A percentile compares a stretch with the other conserved stretches of the same genome.
These are phyloP conservation scores for Sebastes cheni DNA, from an alignment of 2,797 vertebrate genomes.

Conservation along the genomic window DNA sequence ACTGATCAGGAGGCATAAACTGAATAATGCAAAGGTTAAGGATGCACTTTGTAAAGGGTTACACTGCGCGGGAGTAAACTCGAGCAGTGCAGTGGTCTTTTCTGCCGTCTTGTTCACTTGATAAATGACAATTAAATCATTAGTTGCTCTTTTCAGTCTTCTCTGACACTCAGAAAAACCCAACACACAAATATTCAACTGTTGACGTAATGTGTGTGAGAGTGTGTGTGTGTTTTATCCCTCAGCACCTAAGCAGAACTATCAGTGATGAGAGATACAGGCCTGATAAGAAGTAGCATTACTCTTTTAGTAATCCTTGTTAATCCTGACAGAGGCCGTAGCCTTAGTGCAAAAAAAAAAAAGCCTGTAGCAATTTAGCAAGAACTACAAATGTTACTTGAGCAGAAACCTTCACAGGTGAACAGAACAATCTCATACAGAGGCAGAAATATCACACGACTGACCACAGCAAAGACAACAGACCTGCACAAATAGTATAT, in stretches of 20 bases:
- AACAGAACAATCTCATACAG: not conserved
- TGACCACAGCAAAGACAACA: not conserved
- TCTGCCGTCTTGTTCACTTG: not conserved
- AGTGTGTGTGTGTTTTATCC: conserved; percentile 11
- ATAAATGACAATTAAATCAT: not conserved
- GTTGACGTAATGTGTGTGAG: conserved; percentile 18
- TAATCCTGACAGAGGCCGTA: conserved; percentile 75
- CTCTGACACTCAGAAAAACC: not conserved
- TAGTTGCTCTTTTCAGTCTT: not conserved
- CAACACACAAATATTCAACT: not conserved
- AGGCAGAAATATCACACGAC: not conserved
- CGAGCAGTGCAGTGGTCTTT: not conserved
- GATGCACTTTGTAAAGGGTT: not conserved
- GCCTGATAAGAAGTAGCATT: conserved; percentile 76
- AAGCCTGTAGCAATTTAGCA: conserved; percentile 14
- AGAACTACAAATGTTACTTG: conserved; percentile 48
- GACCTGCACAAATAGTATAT: not conserved
- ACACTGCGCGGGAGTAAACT: not conserved
- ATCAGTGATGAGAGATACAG: conserved; percentile 59
- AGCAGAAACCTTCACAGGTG: conserved; percentile 41
- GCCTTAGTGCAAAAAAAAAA: conserved; percentile 41
- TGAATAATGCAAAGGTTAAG: conserved; percentile 30
- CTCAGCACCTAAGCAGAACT: conserved; percentile 37
- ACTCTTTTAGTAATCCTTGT: conserved; percentile 77
- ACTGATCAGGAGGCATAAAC: not conserved